Percentiles rank a stretch among this genome's conserved stretches.
These are phyloP conservation scores for Panopea generosa DNA, from an alignment of 2,888 invertebrate genomes.

Conservation along the genomic window DNA sequence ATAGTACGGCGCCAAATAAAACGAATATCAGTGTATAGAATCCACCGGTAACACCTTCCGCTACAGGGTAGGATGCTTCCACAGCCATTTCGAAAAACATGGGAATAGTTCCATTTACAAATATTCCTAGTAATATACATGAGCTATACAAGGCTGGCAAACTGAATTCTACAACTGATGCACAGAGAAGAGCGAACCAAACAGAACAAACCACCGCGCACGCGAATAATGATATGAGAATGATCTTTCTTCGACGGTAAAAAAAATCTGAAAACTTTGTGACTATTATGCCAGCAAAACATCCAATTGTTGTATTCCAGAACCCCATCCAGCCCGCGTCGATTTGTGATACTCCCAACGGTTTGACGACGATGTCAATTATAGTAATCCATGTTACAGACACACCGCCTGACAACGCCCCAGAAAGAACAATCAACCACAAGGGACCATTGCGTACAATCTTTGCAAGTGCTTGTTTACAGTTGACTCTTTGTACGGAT, in stretches of 20 bases:
- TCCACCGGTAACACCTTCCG: slow-evolving; percentile 50
- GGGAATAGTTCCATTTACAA: slow-evolving; percentile 44
- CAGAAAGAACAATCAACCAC: slow-evolving; percentile 42
- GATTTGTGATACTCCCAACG: slow-evolving; percentile 43
- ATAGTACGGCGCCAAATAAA: slow-evolving; percentile 23
- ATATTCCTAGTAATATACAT: slow-evolving; percentile 44
- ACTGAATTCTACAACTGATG: slow-evolving; percentile 16
- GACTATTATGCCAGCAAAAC: slow-evolving; percentile 41
- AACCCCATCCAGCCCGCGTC: slow-evolving; percentile 61
- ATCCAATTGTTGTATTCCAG: slow-evolving; percentile 41
- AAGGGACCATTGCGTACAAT: slow-evolving; percentile 34
- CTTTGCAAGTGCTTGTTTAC: slow-evolving; percentile 47
- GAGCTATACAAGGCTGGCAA: slow-evolving; percentile 37
- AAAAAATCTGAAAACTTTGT: slow-evolving; percentile 45
- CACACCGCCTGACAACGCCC: slow-evolving; percentile 33
- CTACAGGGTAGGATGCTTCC: slow-evolving; percentile 50
- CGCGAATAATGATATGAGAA: slow-evolving; percentile 21
- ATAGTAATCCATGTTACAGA: slow-evolving; percentile 39
- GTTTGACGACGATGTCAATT: slow-evolving; percentile 45
- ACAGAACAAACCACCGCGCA: slow-evolving; percentile 19
- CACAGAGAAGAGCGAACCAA: slow-evolving; percentile 47
- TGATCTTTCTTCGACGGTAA: slow-evolving; percentile 34
- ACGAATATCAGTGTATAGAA: slow-evolving; percentile 25
- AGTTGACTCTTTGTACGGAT: slow-evolving; percentile 66
- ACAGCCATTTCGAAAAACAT: slow-evolving; percentile 49